Conservation (phyloP, 2,797 vertebrate genomes). For the Pseudomugil gertrudae region DNA sequence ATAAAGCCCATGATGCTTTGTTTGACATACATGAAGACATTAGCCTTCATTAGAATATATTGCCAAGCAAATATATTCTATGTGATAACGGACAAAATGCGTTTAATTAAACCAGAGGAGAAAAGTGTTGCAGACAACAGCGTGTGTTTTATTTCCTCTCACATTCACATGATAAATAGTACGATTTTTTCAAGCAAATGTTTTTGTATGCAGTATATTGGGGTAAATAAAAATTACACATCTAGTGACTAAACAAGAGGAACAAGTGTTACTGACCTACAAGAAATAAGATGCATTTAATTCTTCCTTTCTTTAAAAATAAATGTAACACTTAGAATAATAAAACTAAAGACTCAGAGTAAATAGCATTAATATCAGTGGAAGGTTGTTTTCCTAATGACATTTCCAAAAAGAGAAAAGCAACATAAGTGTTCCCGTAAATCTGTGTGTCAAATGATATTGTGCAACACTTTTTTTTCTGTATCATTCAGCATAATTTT, state of each 20-base stretch:
- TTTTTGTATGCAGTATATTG: neutral
- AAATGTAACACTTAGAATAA: slow-evolving; percentile 5
- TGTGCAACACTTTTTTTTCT: slow-evolving; percentile 64
- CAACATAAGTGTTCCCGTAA: slow-evolving; percentile 35
- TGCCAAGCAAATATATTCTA: slow-evolving; percentile 24
- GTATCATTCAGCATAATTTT: slow-evolving; percentile 68
- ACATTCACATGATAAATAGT: slow-evolving; percentile 18
- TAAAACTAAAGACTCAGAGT: slow-evolving; percentile 7
- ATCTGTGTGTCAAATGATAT: slow-evolving; percentile 49
- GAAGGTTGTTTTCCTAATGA: slow-evolving; percentile 28
- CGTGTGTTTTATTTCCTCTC: slow-evolving; percentile 36
- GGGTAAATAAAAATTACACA: neutral
- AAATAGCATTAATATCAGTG: slow-evolving; percentile 16
- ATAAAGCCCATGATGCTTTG: slow-evolving; percentile 13
- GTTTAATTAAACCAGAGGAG: slow-evolving; percentile 17
- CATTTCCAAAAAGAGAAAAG: slow-evolving; percentile 22
- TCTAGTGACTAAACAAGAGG: slow-evolving; percentile 38
- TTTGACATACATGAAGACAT: neutral
- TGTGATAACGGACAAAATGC: slow-evolving; percentile 10
- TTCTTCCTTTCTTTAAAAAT: slow-evolving; percentile 19
- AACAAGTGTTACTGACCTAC: slow-evolving; percentile 49
- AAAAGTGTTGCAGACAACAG: slow-evolving; percentile 10
- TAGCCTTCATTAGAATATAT: neutral
- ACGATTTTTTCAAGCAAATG: neutral
- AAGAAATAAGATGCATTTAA: slow-evolving; percentile 31